Base-by-base conservation (phyloP, 2,888 invertebrate genomes). In the Petrophora chlorosata region DNA sequence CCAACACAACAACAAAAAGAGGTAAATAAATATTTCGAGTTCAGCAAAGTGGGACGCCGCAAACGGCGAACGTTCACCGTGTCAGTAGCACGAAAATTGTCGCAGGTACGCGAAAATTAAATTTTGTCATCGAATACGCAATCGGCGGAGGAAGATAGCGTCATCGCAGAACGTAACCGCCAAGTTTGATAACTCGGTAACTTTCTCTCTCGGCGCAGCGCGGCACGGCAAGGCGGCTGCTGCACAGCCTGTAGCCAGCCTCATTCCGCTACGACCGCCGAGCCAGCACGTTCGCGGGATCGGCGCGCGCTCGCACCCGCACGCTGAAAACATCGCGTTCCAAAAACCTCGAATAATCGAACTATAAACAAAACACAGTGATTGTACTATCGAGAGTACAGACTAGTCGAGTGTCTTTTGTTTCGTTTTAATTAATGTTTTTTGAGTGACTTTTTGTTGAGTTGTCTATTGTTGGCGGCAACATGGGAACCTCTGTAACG, bases 41-140 rank as follows among this genome's bases (percentile, higher is more conserved):
- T 42, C 53, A 45, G 43, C 49, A 73, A 87, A 85, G 79, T 86
- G 69, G 85, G 73, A 63, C 82, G 74, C 65, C 61, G 60, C 51
- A 57, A 67, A 61, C 56, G 59, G 33, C 34, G 61, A 55, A 68
- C 76, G 80, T 75, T 80, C 77, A 88, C 82, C 71, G 83, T 88
- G 88, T 88, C 85, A 89, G 86, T 87, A 73, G 87, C 76, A 67
- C 80, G 77, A 71, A 67, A 75, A 69, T 57, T 61, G 75, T 70
- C 67, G 71, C 65, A 67, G 74, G 75, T 71, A 76, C 76, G 76
- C 76, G 75, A 79, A 83, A 83, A 80, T 81, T 77, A 67, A 79
- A 79, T 86, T 82, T 85, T 85, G 88, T 87, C 89, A 84, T 79
- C 81, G 85, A 75, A 83, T 80, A 86, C 89, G 88, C 87, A 89